A percentile compares a stretch with the other conserved stretches of the same genome.
These are phyloP conservation scores for Xestia rhomboidea DNA, from an alignment of 2,888 invertebrate species.

Conservation along the genomic window DNA sequence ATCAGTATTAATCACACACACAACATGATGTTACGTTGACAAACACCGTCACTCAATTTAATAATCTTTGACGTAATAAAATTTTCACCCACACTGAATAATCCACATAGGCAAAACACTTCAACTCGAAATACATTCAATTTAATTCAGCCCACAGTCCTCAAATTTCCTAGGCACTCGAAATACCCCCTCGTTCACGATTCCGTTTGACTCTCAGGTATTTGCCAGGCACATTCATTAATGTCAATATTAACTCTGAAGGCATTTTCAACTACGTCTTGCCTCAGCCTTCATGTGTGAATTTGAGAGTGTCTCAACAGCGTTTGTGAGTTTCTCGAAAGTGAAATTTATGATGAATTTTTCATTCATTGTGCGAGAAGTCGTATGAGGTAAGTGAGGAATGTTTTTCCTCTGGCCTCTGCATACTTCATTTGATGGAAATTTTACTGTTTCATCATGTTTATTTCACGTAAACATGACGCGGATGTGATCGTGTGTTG, in stretches of 20 bases:
- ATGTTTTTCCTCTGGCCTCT: constrained; percentile 37
- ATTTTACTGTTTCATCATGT: constrained; percentile 36
- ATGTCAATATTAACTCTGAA: constrained; percentile 73
- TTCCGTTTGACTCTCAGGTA: constrained; percentile 67
- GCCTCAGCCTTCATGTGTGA: constrained; percentile 52
- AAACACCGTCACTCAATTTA: constrained; percentile 14
- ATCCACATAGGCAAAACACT: neutral
- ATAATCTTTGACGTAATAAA: constrained; percentile 19
- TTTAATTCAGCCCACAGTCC: constrained; percentile 42
- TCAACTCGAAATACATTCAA: constrained; percentile 47
- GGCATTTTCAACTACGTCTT: constrained; percentile 64
- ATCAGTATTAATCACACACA: neutral
- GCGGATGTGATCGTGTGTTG: constrained; percentile 26
- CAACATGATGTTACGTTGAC: neutral
- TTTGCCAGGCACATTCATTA: constrained; percentile 74
- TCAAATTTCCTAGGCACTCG: constrained; percentile 62
- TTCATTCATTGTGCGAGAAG: constrained; percentile 50
- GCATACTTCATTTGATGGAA: constrained; percentile 47
- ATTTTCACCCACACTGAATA: constrained; percentile 11
- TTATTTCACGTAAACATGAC: constrained; percentile 36
- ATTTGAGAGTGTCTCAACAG: constrained; percentile 43
- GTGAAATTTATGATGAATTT: constrained; percentile 59
- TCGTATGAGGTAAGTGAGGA: constrained; percentile 38
- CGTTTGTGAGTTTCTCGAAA: constrained; percentile 38
- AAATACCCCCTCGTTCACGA: constrained; percentile 62